Evolutionary conservation across 1,140 invertebrate species (phyloP).

Genomic region (Heliconius eleuchia): DNA sequence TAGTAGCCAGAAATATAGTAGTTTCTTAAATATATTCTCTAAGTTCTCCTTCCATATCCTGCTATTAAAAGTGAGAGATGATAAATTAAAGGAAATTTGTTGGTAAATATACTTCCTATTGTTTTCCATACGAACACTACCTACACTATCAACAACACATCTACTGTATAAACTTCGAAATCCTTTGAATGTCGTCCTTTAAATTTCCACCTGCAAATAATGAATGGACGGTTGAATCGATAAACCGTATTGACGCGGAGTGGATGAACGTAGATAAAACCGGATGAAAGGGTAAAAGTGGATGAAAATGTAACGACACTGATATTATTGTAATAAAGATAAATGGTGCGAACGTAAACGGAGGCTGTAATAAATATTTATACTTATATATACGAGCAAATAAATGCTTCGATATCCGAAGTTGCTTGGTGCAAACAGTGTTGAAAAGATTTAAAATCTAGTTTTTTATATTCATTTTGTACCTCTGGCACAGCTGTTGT

Average conservation of each 20-base stretch:
- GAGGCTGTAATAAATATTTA: background rate
- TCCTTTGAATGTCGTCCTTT: background rate
- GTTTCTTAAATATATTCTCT: no score
- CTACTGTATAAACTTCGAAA: background rate
- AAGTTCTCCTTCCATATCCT: no score
- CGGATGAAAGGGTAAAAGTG: constrained; percentile 11
- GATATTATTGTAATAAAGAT: constrained; percentile 15
- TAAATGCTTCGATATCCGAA: background rate
- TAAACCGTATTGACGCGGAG: constrained; percentile 9
- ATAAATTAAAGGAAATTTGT: no score
- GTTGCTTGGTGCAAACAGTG: background rate
- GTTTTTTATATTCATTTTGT: no score
- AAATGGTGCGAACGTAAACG: constrained; percentile 10
- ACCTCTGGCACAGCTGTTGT: no score
- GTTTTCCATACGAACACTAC: background rate
- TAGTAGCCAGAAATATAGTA: no score
- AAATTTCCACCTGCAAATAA: constrained; percentile 8
- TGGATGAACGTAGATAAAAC: constrained; percentile 7
- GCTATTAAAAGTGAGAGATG: no score
- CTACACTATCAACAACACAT: background rate
- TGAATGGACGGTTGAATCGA: constrained; percentile 4
- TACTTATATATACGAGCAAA: background rate
- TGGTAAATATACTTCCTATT: no score
- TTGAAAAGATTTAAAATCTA: no score
- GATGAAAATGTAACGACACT: constrained; percentile 7